Base-by-base conservation (phyloP, 2,113 vertebrate genomes). In the Archocentrus centrarchus region DNA sequence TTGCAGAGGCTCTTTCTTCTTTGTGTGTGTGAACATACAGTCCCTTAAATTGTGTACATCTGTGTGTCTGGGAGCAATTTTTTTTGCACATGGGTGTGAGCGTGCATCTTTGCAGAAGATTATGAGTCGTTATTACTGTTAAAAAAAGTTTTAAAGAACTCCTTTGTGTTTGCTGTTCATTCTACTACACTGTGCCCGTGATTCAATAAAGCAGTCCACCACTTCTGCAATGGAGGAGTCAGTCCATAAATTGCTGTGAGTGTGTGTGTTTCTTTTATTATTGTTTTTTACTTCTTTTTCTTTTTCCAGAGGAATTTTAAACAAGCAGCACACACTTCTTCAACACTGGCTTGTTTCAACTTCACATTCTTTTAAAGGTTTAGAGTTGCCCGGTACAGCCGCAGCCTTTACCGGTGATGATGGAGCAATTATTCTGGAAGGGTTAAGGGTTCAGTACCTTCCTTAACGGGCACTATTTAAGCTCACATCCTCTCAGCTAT, bases 11-110 rank as follows among this genome's bases (percentile, higher is more conserved):
- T 80, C 66, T 80, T 77, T 32, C 55, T 7, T 47, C 50, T 32
- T 24, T 85, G 59, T 86, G 62, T 82, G 77, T 81, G 62, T 58
- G 15, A 30, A 83, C 70, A 77, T 79, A 87, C 22, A 86, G 82
- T 81, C 53, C 77, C 59, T 63, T 87, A 89, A 88, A 87, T 68
- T 53, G 63, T 89, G 79, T 88, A 80, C 84, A 91, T 92, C 76
- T 90, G 89, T 77, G 84, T 87, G 88, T 86, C 85, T 91, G 87
- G 80, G 80, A 87, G 81, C 83, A 91, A 88, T 92, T 80, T 89
- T 68, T 68, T 22, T 79, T 80, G 59, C 86, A 88, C 61, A 76
- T 75, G 88, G 68, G 44, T 59, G 64, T 83, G 81, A 91, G 64
- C 24, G 22, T 87, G 82, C 75, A 64, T 85, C 76, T 27, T 50